Percentiles rank a stretch among this genome's conserved stretches.
Conservation (phyloP, 2,888 invertebrate species). For the Xestia sexstrigata region DNA sequence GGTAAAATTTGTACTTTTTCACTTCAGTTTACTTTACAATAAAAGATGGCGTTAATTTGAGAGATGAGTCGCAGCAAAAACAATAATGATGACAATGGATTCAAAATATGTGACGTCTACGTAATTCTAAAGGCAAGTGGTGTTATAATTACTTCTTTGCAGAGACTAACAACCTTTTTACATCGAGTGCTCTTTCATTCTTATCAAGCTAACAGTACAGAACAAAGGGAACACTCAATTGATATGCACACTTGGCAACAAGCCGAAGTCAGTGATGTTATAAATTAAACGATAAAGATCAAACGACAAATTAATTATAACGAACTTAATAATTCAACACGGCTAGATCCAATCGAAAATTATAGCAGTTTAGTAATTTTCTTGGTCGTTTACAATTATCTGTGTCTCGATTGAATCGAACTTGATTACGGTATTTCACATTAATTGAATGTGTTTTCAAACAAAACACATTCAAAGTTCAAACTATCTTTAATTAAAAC, state of each 20-base stretch:
- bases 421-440: slow-evolving; percentile 6
- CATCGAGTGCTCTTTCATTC: slow-evolving; percentile 27
- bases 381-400: neutral
- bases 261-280: slow-evolving; percentile 29
- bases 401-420: slow-evolving; percentile 1
- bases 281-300: slow-evolving; percentile 32
- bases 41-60: neutral
- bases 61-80: slow-evolving; percentile 21
- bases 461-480: slow-evolving; percentile 17
- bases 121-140: slow-evolving; percentile 11
- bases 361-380: slow-evolving; percentile 1
- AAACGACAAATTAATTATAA: slow-evolving; percentile 13
- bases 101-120: slow-evolving; percentile 26
- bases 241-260: slow-evolving; percentile 54
- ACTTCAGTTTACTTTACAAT: slow-evolving; percentile 18
- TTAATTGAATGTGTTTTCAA: neutral
- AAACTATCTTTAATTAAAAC: slow-evolving; percentile 6
- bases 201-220: slow-evolving; percentile 39
- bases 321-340: slow-evolving; percentile 7
- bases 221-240: slow-evolving; percentile 51
- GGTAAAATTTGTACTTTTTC: slow-evolving; percentile 13
- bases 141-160: slow-evolving; percentile 9
- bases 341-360: slow-evolving; percentile 9
- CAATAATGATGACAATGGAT: slow-evolving; percentile 25
- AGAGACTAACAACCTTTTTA: slow-evolving; percentile 19